Base-by-base conservation (phyloP, 2,797 vertebrate species). In the Taenioides sp. region DNA sequence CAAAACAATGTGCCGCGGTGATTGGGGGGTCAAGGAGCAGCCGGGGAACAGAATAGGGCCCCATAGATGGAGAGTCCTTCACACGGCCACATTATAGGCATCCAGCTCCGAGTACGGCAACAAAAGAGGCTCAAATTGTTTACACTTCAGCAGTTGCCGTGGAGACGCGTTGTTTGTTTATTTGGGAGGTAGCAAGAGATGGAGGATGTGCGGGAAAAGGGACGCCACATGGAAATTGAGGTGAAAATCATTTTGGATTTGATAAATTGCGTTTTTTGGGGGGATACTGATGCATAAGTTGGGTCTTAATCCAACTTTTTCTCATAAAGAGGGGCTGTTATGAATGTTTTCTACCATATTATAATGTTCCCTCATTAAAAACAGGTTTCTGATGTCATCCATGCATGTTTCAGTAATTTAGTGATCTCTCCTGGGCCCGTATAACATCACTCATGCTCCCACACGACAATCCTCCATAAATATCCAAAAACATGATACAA, bases 1-100 rank as follows among this genome's bases (percentile, higher is more conserved):
- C 16, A 91, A 95, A 93, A 94, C 93, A 93, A 93, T 92, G 88
- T 84, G 86, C 82, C 87, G 91, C 59, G 93, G 92, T 94, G 94
- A 93, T 93, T 92, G 91, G 84, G 89, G 88, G 93, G 94, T 93
- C 92, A 93, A 90, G 86, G 89, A 80, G 85, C 84, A 90, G 88
- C 80, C 71, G 25, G 83, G 77, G 81, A 76, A 84, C 79, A 86
- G 89, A 89, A 91, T 86, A 81, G 84, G 85, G 82, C 28, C 82
- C 74, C 74, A 82, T 86, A 90, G 91, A 93, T 92, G 90, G 90
- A 91, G 91, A 88, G 90, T 90, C 89, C 92, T 92, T 88, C 89
- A 92, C 90, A 11, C 83, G 18, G 59, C 17, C 17, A 7, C 17
- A 28, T 59, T 59, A 84, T 73, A 57, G 66, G 74, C 76, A 73